A percentile compares a stretch with the other conserved stretches of the same genome.
These are phyloP conservation scores for Brachionus angularis DNA, from an alignment of 1,140 invertebrate genomes.

Conservation along the genomic window DNA sequence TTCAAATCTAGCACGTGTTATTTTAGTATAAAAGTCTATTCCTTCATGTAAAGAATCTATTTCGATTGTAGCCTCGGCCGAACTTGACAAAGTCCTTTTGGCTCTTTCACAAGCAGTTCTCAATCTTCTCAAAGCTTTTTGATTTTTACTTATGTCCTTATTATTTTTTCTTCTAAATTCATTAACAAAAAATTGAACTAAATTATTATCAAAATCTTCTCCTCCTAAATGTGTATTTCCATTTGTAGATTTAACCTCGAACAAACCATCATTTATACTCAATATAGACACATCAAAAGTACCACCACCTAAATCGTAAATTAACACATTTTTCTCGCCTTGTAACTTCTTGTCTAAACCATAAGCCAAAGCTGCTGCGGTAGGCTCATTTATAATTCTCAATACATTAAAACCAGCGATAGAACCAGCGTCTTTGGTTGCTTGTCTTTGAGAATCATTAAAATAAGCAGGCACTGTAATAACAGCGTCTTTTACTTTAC, in stretches of 20 bases:
- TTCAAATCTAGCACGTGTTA: slow-evolving; percentile 48
- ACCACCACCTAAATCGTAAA: slow-evolving; percentile 49
- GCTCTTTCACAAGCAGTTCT: slow-evolving; percentile 54
- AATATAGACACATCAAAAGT: slow-evolving; percentile 45
- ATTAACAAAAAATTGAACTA: slow-evolving; percentile 49
- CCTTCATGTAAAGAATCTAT: slow-evolving; percentile 46
- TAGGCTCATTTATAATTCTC: slow-evolving; percentile 59
- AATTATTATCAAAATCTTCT: slow-evolving; percentile 51
- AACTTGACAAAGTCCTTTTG: slow-evolving; percentile 50
- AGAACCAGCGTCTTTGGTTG: slow-evolving; percentile 61
- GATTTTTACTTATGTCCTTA: slow-evolving; percentile 46
- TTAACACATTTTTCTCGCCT: slow-evolving; percentile 51
- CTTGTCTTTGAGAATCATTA: slow-evolving; percentile 61
- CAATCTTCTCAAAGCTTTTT: slow-evolving; percentile 52
- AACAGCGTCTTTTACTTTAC: slow-evolving; percentile 65
- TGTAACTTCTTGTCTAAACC: slow-evolving; percentile 58
- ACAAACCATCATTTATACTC: slow-evolving; percentile 44
- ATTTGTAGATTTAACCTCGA: slow-evolving; percentile 44
- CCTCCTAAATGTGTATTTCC: slow-evolving; percentile 46
- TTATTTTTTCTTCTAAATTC: slow-evolving; percentile 50
- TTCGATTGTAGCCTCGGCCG: slow-evolving; percentile 51
- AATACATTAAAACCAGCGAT: slow-evolving; percentile 62
- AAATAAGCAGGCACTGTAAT: slow-evolving; percentile 58
- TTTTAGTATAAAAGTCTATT: slow-evolving; percentile 39
- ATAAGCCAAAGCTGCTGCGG: slow-evolving; percentile 60